A percentile compares a stretch with the other conserved stretches of the same genome.
phyloP scores from a whole-genome alignment of 2,797 vertebrate species.

The Micrastur ruficollis region DNA sequence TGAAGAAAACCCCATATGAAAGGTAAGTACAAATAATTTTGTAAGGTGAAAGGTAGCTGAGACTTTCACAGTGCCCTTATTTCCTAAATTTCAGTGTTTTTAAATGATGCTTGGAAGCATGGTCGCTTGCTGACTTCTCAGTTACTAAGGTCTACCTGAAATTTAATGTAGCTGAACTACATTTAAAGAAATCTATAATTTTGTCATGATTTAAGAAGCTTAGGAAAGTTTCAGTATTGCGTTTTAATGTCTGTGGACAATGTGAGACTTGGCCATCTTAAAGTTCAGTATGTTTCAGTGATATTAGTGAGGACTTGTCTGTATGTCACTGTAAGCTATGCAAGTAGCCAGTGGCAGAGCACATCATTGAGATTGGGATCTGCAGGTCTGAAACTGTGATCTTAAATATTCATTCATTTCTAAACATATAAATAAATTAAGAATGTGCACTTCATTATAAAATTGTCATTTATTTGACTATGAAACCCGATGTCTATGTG shows the following conservation, averaged over 20 bases:
- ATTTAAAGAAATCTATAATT: not conserved
- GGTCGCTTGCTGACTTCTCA: not conserved
- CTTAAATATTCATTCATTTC: not conserved
- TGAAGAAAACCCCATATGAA: constrained; percentile 88
- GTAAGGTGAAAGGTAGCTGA: not conserved
- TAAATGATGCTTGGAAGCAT: not conserved
- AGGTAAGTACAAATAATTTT: constrained; percentile 75
- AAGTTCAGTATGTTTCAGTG: fast-evolving
- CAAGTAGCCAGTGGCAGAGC: not conserved
- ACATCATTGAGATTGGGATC: not conserved
- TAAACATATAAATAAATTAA: not conserved
- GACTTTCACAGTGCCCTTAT: not conserved
- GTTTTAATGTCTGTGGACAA: not conserved
- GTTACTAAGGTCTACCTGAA: not conserved
- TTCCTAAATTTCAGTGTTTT: not conserved
- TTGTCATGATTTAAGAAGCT: not conserved
- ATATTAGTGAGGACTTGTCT: not conserved
- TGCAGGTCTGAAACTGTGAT: not conserved
- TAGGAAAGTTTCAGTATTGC: not conserved
- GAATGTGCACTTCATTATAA: not conserved
- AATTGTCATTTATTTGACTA: not conserved
- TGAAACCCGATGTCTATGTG: not conserved
- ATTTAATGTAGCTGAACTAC: not conserved
- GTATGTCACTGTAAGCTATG: not conserved
- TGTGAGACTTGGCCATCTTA: not conserved